Evolutionary conservation across 2,888 invertebrate genomes (phyloP).

Genomic region (Lypha dubia): DNA sequence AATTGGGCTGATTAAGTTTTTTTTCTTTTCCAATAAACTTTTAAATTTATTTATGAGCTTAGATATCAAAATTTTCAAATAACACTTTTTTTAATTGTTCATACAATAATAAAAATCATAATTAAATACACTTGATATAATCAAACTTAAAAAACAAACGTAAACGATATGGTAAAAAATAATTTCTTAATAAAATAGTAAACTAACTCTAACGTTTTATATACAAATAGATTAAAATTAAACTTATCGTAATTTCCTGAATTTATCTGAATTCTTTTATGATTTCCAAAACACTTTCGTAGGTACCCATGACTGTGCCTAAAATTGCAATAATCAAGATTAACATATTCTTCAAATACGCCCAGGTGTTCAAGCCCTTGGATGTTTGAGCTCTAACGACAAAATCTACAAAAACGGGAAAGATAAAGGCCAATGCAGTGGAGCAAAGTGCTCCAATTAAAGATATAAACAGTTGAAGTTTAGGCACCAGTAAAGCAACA

Average conservation of each 20-base stretch:
- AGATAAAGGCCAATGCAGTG: constrained; percentile 92
- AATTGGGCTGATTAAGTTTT: no score
- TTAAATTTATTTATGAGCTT: constrained; percentile 43
- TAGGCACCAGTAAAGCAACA: constrained; percentile 93
- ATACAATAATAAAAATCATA: constrained; percentile 40
- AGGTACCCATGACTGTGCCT: constrained; percentile 90
- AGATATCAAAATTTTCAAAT: constrained; percentile 33
- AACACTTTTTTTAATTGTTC: constrained; percentile 42
- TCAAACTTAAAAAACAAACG: constrained; percentile 32
- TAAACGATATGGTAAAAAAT: constrained; percentile 20
- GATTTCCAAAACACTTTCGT: constrained; percentile 88
- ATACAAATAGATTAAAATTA: constrained; percentile 12
- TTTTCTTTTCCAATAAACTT: constrained; percentile 9
- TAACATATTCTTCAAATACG: constrained; percentile 85
- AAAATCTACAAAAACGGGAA: constrained; percentile 94
- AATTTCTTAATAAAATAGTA: constrained; percentile 9
- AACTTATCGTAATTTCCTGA: not conserved
- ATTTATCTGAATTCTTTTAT: constrained; percentile 76
- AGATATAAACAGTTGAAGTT: constrained; percentile 94
- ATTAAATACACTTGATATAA: constrained; percentile 21
- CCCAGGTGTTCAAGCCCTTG: constrained; percentile 83
- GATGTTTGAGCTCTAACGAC: constrained; percentile 87
- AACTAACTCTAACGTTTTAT: constrained; percentile 39
- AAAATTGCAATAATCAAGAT: constrained; percentile 88
- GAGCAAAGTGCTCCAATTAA: constrained; percentile 96